A percentile compares a stretch with the other conserved stretches of the same genome.
phyloP scores from a whole-genome alignment of 2,113 vertebrate genomes.

The Paratilapia polleni region DNA sequence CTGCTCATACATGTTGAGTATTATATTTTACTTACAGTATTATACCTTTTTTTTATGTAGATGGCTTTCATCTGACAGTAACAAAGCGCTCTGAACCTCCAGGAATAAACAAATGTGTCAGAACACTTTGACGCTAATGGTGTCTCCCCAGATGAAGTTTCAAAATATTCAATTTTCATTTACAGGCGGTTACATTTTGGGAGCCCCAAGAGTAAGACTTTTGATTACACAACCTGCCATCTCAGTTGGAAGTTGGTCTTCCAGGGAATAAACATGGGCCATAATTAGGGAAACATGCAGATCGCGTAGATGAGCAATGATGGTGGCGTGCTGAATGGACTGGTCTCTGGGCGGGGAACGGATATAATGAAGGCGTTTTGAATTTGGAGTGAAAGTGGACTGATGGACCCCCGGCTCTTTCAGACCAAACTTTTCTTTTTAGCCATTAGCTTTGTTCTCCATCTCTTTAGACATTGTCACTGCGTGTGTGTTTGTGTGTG shows the following conservation, averaged over 20 bases:
- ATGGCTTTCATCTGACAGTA: conserved; percentile 3
- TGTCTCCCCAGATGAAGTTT: conserved; percentile 60
- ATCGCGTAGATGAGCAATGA: conserved; percentile 42
- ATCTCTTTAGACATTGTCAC: neutral
- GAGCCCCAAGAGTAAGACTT: conserved; percentile 62
- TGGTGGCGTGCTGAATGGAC: conserved; percentile 31
- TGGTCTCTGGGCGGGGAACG: conserved; percentile 42
- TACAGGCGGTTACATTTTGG: conserved; percentile 61
- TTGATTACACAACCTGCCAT: conserved; percentile 74
- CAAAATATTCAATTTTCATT: conserved; percentile 63
- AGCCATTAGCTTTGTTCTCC: conserved; percentile 40
- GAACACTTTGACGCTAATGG: conserved; percentile 63
- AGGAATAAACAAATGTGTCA: conserved; percentile 47
- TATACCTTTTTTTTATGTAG: conserved; percentile 29
- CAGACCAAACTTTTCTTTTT: conserved; percentile 12
- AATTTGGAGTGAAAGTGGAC: conserved; percentile 48
- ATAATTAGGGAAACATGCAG: conserved; percentile 71
- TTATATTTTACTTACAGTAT: neutral
- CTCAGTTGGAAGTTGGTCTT: conserved; percentile 70
- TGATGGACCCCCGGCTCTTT: conserved; percentile 34
- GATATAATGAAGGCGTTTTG: conserved; percentile 65
- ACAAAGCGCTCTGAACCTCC: conserved; percentile 23
- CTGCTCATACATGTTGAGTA: neutral
- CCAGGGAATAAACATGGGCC: conserved; percentile 66
- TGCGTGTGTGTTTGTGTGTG: neutral